phyloP scores from a whole-genome alignment of 2,113 vertebrate genomes.

The Ameiurus melas region DNA sequence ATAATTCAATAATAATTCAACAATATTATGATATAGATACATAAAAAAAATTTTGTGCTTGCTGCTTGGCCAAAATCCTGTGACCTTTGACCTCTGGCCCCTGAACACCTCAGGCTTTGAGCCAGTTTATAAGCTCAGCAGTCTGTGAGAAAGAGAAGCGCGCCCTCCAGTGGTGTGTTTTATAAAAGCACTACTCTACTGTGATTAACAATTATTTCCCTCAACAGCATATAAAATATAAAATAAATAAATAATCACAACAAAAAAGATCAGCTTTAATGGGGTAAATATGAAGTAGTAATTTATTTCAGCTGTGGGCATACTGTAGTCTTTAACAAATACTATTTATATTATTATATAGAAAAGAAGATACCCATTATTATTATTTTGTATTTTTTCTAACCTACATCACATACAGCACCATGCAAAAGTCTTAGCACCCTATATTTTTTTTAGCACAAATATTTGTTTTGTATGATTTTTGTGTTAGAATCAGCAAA shows the following conservation, averaged over 20 bases:
- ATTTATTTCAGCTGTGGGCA: background rate
- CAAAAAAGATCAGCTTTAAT: too few species aligned
- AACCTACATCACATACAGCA: too few species aligned
- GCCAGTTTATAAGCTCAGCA: background rate
- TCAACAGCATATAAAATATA: background rate
- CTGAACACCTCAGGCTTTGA: background rate
- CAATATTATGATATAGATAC: too few species aligned
- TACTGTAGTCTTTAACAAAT: background rate
- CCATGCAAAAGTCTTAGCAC: background rate
- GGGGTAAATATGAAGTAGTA: background rate
- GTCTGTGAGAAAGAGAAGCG: background rate
- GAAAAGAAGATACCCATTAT: too few species aligned
- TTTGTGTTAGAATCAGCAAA: too few species aligned
- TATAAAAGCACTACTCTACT: background rate
- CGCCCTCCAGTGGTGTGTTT: background rate
- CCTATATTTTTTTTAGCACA: background rate
- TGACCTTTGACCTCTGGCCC: background rate
- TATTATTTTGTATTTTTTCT: too few species aligned
- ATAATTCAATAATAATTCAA: background rate
- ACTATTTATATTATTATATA: too few species aligned
- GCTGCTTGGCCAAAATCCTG: background rate
- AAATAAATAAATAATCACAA: too few species aligned
- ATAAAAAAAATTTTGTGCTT: background rate
- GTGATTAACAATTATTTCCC: background rate
- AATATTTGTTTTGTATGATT: background rate